Evolutionary conservation across 2,888 invertebrate genomes (phyloP), one percentile per base, ranked within the genome.

Genomic region (Stenodema calcarata): DNA sequence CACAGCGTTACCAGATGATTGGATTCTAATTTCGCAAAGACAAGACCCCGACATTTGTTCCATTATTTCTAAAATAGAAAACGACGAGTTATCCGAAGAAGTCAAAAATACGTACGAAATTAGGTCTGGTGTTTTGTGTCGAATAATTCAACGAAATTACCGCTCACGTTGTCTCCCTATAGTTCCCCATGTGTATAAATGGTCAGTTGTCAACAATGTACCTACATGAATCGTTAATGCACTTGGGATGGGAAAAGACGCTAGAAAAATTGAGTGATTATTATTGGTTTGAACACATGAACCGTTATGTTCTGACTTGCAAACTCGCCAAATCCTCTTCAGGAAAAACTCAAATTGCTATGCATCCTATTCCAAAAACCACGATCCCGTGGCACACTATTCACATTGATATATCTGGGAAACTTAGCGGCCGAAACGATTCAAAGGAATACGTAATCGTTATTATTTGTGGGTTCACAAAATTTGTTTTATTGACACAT

Each of bases 111-210:
- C 88, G 12, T 88, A 86, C 27, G 86, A 87, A 70, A 41, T 88
- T 28, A 44, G 88, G n/a, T 70, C 83, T 0, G 88, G 87, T 18
- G 81, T 87, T 18, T 44, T 88, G 2, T 87, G 85, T 75, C 78
- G 89, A 35, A 88, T 87, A 78, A 88, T 89, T 14, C 89, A 90
- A 79, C 86, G 89, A 11, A 89, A 90, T 75, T 14, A 73, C 16
- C 42, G 42, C 1, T 30, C 35, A 18, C 69, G 70, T 12, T 70
- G 83, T 23, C 27, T 41, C 16, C 82, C 82, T 1, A 82, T 82
- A 6, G 73, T 75, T 16, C 84, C 84, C 16, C 84, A 84, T 27
- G 75, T 89, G 11, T 87, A 90, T 1, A 75, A 88, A 0, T 90
- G 90, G 90, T 89, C 90, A 28, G 41, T 30, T 1, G 35, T 73